Percentiles rank a stretch among this genome's conserved stretches.
These are phyloP conservation scores for Coremacera marginata DNA, from an alignment of 2,888 invertebrate species.

Conservation along the genomic window DNA sequence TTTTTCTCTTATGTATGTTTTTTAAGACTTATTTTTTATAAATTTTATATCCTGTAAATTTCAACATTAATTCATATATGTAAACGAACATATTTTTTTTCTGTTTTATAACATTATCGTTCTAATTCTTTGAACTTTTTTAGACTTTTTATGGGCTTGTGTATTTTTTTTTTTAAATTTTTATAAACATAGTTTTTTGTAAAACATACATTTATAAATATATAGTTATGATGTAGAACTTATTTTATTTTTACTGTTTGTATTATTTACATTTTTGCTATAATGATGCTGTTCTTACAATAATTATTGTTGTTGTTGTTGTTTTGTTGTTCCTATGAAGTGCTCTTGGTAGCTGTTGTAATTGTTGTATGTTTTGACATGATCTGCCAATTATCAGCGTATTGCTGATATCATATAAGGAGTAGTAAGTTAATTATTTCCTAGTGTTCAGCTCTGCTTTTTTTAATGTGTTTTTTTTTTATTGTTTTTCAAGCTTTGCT, in stretches of 20 bases:
- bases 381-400: too few species aligned
- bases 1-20: background rate
- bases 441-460: too few species aligned
- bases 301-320: background rate
- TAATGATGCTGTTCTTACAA: background rate
- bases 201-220: too few species aligned
- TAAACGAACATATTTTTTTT: background rate
- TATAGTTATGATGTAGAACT: too few species aligned
- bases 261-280: too few species aligned
- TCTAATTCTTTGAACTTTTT: background rate
- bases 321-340: background rate
- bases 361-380: background rate
- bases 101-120: background rate
- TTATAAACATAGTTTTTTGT: background rate
- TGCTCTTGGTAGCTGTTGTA: background rate
- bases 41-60: constrained; percentile 28
- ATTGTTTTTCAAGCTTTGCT: too few species aligned
- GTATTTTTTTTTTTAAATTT: background rate
- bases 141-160: background rate
- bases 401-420: too few species aligned
- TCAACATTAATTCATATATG: constrained; percentile 8
- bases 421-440: too few species aligned
- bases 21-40: constrained; percentile 18
- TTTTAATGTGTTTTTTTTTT: too few species aligned
- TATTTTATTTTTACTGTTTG: too few species aligned